These are phyloP conservation scores for Heliocidaris erythrogramma DNA, from an alignment of 35 echinoderm and acorn worm species.

Conservation along the genomic window DNA sequence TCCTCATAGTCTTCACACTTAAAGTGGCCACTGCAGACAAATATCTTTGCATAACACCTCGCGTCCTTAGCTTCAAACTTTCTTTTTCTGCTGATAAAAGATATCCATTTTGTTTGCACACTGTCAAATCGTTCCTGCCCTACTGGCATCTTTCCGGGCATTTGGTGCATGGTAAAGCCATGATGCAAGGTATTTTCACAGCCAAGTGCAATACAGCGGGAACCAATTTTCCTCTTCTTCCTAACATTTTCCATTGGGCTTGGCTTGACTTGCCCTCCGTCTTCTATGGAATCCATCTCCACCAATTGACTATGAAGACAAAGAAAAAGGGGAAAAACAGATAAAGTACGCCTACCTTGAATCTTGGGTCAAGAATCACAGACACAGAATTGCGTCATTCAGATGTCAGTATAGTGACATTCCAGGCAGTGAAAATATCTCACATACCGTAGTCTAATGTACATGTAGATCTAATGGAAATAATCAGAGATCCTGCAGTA, in stretches of 20 bases:
- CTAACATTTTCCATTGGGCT: neutral
- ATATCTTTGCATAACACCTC: neutral
- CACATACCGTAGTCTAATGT: too few relatives aligned
- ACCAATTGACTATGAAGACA: neutral
- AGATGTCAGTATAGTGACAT: too few relatives aligned
- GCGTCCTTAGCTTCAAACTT: neutral
- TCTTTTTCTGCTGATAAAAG: conserved; percentile 5
- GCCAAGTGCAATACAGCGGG: neutral
- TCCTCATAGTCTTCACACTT: neutral
- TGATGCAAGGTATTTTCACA: neutral
- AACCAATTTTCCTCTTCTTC: neutral
- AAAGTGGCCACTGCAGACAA: conserved; percentile 43
- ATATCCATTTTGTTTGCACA: neutral
- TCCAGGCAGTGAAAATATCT: too few relatives aligned
- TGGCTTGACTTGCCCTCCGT: neutral
- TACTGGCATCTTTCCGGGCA: conserved; percentile 36
- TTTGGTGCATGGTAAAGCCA: neutral
- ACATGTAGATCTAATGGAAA: too few relatives aligned
- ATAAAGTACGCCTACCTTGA: too few relatives aligned
- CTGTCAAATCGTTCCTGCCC: neutral
- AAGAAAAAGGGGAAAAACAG: too few relatives aligned
- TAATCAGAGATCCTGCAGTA: too few relatives aligned
- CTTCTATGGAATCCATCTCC: neutral
- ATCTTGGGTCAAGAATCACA: too few relatives aligned
- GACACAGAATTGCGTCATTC: too few relatives aligned